Evolutionary conservation across 2,888 invertebrate genomes (phyloP), one percentile per base, ranked within the genome.

Genomic region (Empis livida): DNA sequence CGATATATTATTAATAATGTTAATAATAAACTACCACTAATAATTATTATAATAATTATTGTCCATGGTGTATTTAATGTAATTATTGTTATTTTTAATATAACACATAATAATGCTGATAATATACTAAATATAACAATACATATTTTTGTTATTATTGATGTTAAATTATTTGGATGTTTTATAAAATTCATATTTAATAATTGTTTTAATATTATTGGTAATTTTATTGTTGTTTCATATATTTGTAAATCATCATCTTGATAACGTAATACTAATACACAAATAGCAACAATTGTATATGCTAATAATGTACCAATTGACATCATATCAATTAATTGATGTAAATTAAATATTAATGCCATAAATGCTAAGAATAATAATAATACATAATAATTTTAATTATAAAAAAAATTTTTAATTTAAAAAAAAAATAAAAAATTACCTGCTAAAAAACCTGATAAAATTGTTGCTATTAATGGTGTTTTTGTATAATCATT

Each of bases 281-380:
- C 91, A 57, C 90, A 88, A 48, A 90, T 80, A 1, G 92, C 89
- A 1, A 95, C 94, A 54, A 94, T 91, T 3, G 91, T 88, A 64
- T 94, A 94, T 0, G 92, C 92, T 45, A 91, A 73, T 2, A 92
- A 72, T 0, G 91, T 91, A 11, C 90, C 90, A 57, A 95, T 94
- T 10, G 93, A 93, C 90, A 95, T 92, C 85, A 95, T 94, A 60
- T 95, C 91, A 51, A 95, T 92, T 48, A 95, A 71, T 62, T 93
- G 92, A 51, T 88, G 79, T 50, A 94, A 71, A 69, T 94, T 84
- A 66, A 95, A 91, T n/a, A 93, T 64, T 1, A 88, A 74, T 0
- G 93, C 87, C 84, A 94, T 89, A 5, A 82, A 47, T 16, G 85
- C 90, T 82, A 48, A 10, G 43, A 39, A 17, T 10, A 20, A 40